Evolutionary conservation across 1,140 invertebrate genomes (phyloP).

Genomic region (Spodoptera frugiperda): DNA sequence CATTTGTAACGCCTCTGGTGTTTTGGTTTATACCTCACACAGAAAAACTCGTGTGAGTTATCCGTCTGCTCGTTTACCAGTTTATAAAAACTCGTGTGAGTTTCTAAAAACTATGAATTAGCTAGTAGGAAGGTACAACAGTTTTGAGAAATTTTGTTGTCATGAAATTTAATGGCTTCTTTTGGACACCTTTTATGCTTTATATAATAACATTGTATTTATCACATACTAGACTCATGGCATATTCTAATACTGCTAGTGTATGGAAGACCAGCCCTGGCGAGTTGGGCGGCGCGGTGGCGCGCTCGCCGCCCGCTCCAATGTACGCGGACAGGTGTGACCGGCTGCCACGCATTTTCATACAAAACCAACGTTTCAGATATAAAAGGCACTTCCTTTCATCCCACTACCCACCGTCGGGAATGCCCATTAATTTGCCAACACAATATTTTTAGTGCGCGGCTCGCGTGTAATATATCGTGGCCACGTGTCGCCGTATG

Average conservation of each 20-base stretch:
- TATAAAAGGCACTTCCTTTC: conserved; percentile 86
- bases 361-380: conserved; percentile 85
- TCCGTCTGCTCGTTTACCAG: too few relatives aligned
- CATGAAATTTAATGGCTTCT: too few relatives aligned
- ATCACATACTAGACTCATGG: neutral
- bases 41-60: too few relatives aligned
- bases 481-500: conserved; percentile 85
- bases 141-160: too few relatives aligned
- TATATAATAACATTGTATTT: neutral
- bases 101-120: too few relatives aligned
- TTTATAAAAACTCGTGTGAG: too few relatives aligned
- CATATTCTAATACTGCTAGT: neutral
- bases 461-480: conserved; percentile 86
- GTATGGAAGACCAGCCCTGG: conserved; percentile 52
- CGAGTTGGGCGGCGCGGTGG: conserved; percentile 35
- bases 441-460: conserved; percentile 86
- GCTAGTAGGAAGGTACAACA: too few relatives aligned
- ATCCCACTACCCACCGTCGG: conserved; percentile 83
- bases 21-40: too few relatives aligned
- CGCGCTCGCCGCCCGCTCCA: conserved; percentile 54
- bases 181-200: too few relatives aligned
- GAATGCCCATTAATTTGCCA: conserved; percentile 86
- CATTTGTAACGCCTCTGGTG: too few relatives aligned
- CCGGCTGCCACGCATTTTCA: conserved; percentile 84
- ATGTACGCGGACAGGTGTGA: conserved; percentile 81